phyloP scores from a whole-genome alignment of 2,797 vertebrate species.

The Apogon hyalosoma region DNA sequence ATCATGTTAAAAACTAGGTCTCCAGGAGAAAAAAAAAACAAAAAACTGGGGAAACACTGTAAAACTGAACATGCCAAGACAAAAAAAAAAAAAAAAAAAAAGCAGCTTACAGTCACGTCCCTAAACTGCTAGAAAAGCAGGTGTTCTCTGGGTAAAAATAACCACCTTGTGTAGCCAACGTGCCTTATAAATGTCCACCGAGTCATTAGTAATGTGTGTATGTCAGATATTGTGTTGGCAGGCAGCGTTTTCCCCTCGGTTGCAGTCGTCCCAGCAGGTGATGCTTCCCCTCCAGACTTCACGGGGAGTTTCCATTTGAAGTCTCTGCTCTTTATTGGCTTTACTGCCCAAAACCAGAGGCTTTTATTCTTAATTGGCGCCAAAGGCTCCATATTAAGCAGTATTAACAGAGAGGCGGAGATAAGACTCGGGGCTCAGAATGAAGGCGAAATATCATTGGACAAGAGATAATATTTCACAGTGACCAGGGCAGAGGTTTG shows the following conservation, averaged over 20 bases:
- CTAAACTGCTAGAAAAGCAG: constrained; percentile 47
- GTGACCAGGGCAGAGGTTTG: constrained; percentile 36
- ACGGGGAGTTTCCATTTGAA: constrained; percentile 80
- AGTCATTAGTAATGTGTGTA: constrained; percentile 6
- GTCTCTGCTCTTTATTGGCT: constrained; percentile 72
- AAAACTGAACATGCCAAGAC: constrained; percentile 23
- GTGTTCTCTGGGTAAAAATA: constrained; percentile 49
- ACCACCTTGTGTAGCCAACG: constrained; percentile 13
- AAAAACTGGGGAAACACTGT: background rate
- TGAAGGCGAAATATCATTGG: constrained; percentile 66
- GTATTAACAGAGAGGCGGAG: constrained; percentile 63
- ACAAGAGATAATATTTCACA: constrained; percentile 15
- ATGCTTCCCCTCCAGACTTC: constrained; percentile 66
- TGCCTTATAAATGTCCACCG: constrained; percentile 20
- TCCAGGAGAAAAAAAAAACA: no score
- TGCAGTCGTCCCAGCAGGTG: constrained; percentile 77
- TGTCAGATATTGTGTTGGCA: constrained; percentile 41
- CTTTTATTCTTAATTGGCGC: constrained; percentile 72
- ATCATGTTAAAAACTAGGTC: no score
- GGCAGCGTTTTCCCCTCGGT: constrained; percentile 65
- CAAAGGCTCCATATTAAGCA: constrained; percentile 71
- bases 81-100: no score
- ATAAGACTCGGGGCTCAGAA: constrained; percentile 13
- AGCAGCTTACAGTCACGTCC: background rate
- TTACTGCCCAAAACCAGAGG: constrained; percentile 48